Evolutionary conservation across 2,797 vertebrate genomes (phyloP).

Genomic region (Varecia variegata): DNA sequence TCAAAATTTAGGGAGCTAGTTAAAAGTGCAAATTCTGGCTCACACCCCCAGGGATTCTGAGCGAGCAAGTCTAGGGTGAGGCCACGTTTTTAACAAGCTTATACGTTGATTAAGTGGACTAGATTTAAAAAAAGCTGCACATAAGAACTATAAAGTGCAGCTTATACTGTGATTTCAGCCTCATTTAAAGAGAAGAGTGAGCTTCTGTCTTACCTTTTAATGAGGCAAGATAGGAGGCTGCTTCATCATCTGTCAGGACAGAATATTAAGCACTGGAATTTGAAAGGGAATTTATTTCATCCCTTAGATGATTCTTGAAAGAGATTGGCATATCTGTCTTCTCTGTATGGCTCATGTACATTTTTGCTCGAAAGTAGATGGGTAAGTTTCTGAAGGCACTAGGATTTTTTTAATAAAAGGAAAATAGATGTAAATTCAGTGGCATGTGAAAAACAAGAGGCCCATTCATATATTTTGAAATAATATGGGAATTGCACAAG

Average conservation of each 20-base stretch:
- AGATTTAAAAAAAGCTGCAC: background rate
- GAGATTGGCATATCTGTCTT: background rate
- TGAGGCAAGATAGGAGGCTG: background rate
- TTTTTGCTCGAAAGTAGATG: background rate
- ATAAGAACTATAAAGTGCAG: background rate
- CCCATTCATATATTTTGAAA: background rate
- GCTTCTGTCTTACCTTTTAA: background rate
- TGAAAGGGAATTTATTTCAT: constrained; percentile 25
- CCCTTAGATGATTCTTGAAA: background rate
- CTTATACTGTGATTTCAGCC: background rate
- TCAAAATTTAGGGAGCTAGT: background rate
- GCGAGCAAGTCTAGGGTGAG: background rate
- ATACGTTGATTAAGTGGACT: background rate
- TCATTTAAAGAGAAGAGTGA: background rate
- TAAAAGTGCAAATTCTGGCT: background rate
- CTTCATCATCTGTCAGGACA: background rate
- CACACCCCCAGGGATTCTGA: background rate
- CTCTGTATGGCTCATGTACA: background rate
- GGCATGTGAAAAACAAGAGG: background rate
- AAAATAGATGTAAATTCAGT: background rate
- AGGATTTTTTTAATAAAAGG: background rate
- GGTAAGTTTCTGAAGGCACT: background rate
- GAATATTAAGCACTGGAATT: background rate
- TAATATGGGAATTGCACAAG: background rate
- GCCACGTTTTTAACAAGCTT: background rate